Evolutionary conservation across 2,797 vertebrate genomes (phyloP).

Genomic region (Schizopygopsis malacanthus): DNA sequence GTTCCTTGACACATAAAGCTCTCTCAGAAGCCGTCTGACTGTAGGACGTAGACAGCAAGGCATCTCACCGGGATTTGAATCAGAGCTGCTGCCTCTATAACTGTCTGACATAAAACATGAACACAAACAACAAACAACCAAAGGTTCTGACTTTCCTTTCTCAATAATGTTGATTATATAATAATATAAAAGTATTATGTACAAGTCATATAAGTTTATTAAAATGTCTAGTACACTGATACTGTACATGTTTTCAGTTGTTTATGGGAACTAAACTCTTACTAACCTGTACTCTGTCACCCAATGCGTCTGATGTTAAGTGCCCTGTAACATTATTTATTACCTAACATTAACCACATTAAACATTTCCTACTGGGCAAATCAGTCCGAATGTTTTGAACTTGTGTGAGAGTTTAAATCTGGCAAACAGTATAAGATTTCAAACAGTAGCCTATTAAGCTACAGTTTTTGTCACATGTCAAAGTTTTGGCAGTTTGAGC

Average conservation of each 20-base stretch:
- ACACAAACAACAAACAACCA: not conserved
- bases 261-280: not conserved
- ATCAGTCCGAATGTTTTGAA: not conserved
- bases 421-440: not conserved
- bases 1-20: conserved; percentile 14
- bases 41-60: not conserved
- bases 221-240: not conserved
- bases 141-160: not conserved
- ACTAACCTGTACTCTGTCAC: not conserved
- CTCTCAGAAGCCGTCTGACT: not conserved
- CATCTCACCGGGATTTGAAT: conserved; percentile 11
- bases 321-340: conserved; percentile 6
- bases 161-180: not conserved
- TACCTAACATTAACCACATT: not conserved
- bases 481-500: not conserved
- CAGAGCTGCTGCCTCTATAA: not conserved
- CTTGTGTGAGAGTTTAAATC: not conserved
- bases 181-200: not conserved
- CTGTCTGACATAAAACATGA: conserved; percentile 16
- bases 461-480: not conserved
- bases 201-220: not conserved
- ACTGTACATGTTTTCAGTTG: not conserved
- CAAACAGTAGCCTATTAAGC: not conserved
- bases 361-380: not conserved
- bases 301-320: not conserved